A percentile compares a stretch with the other conserved stretches of the same genome.
phyloP scores from a whole-genome alignment of 2,797 vertebrate genomes.

The Trachurus trachurus region DNA sequence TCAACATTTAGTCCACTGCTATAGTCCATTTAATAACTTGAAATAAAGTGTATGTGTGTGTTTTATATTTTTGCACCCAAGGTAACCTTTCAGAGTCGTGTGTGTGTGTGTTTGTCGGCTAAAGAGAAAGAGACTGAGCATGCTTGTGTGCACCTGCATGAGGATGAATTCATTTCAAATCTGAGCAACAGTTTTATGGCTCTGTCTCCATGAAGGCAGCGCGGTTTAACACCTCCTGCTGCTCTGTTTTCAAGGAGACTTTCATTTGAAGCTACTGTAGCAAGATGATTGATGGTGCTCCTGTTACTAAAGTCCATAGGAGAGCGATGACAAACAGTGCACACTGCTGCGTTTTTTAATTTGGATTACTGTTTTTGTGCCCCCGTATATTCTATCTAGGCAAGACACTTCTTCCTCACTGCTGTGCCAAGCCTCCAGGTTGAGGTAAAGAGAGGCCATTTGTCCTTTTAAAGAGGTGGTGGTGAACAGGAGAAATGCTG shows the following conservation, averaged over 20 bases:
- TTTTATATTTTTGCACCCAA: neutral
- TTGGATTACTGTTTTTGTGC: slow-evolving; percentile 22
- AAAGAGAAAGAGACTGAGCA: neutral
- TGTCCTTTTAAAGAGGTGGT: neutral
- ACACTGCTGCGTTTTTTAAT: slow-evolving; percentile 57
- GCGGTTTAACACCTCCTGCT: slow-evolving; percentile 26
- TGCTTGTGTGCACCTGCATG: slow-evolving; percentile 27
- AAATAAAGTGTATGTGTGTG: slow-evolving; percentile 37
- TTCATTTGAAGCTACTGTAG: slow-evolving; percentile 49
- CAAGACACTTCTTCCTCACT: slow-evolving; percentile 2
- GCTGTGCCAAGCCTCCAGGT: slow-evolving; percentile 2
- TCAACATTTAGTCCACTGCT: slow-evolving; percentile 40
- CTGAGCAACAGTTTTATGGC: slow-evolving; percentile 27
- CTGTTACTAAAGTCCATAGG: slow-evolving; percentile 35
- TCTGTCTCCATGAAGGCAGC: slow-evolving; percentile 34
- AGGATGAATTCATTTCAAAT: slow-evolving; percentile 42
- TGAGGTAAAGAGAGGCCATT: neutral
- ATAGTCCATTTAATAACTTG: slow-evolving; percentile 50
- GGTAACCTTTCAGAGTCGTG: slow-evolving; percentile 7
- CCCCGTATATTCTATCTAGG: slow-evolving; percentile 6
- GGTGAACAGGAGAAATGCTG: slow-evolving; percentile 1
- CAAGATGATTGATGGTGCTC: slow-evolving; percentile 61
- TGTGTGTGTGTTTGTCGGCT: neutral
- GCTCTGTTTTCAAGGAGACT: slow-evolving; percentile 60
- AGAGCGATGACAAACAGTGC: slow-evolving; percentile 44